Evolutionary conservation across 2,113 vertebrate genomes (phyloP).

Genomic region (Colistium nudipinnis): DNA sequence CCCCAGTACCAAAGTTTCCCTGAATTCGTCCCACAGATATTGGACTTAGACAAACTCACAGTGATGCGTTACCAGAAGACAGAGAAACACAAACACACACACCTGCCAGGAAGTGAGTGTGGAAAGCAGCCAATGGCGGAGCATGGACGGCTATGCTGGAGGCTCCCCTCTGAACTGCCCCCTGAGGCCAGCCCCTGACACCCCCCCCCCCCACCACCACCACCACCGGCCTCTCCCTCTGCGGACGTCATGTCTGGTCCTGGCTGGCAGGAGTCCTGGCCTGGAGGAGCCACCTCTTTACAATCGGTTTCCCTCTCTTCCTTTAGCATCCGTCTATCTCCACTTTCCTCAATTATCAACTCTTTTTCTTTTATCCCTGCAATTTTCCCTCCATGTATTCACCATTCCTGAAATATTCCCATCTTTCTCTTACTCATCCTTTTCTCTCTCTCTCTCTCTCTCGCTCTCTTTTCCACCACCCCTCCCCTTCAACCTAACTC

Average conservation of each 20-base stretch:
- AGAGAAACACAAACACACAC: constrained; percentile 51
- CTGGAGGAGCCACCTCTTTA: constrained; percentile 81
- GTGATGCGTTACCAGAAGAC: constrained; percentile 60
- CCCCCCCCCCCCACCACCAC: constrained; percentile 72
- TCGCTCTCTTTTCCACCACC: not conserved
- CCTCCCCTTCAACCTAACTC: not conserved
- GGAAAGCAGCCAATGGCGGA: constrained; percentile 54
- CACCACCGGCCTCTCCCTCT: constrained; percentile 88
- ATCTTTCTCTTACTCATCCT: too few relatives aligned
- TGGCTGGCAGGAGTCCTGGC: constrained; percentile 92
- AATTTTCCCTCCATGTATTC: too few relatives aligned
- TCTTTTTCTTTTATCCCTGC: constrained; percentile 10
- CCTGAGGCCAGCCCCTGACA: constrained; percentile 69
- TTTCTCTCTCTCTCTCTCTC: not conserved
- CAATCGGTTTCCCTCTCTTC: constrained; percentile 83
- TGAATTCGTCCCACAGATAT: constrained; percentile 18
- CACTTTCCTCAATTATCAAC: too few relatives aligned
- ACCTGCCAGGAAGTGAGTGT: constrained; percentile 51
- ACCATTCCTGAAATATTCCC: too few relatives aligned
- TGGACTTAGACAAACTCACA: not conserved
- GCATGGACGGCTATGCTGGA: constrained; percentile 59
- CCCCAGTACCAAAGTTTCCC: constrained; percentile 12
- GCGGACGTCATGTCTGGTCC: constrained; percentile 95
- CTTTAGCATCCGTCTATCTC: too few relatives aligned
- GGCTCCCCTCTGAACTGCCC: constrained; percentile 72